Conservation (phyloP, 2,113 vertebrate genomes). For the Pterophyllum scalare region DNA sequence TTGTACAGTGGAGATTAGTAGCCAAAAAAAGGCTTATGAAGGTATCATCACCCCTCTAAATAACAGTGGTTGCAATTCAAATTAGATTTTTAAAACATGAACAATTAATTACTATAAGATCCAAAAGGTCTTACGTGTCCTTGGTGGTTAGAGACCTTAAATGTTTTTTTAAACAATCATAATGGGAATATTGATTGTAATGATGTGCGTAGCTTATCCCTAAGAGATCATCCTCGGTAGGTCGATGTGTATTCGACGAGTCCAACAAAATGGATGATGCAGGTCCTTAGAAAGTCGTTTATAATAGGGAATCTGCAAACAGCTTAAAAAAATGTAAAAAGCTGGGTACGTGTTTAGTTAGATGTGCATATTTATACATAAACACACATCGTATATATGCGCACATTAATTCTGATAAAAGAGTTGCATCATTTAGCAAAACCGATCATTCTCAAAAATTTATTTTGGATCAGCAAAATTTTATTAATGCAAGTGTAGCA, state of each 20-base stretch:
- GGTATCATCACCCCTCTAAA: background rate
- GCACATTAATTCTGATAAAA: background rate
- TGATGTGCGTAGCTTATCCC: background rate
- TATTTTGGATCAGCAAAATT: no score
- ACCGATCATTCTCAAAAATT: no score
- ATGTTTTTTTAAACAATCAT: background rate
- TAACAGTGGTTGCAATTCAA: background rate
- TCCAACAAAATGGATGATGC: background rate
- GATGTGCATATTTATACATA: background rate
- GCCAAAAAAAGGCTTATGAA: background rate
- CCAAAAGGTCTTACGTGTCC: background rate
- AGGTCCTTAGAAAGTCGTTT: no score
- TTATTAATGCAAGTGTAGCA: no score
- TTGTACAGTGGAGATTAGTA: background rate
- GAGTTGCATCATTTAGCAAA: no score
- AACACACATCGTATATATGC: background rate
- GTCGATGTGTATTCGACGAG: accelerated
- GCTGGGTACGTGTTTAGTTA: accelerated
- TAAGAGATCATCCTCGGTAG: no score
- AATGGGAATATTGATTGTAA: background rate
- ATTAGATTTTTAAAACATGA: no score
- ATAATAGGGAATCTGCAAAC: background rate
- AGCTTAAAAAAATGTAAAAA: background rate
- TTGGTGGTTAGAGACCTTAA: background rate
- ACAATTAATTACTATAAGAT: background rate